Percentiles rank a stretch among this genome's conserved stretches.
Conservation (phyloP, 2,113 vertebrate genomes). For the Nerophis lumbriciformis region DNA sequence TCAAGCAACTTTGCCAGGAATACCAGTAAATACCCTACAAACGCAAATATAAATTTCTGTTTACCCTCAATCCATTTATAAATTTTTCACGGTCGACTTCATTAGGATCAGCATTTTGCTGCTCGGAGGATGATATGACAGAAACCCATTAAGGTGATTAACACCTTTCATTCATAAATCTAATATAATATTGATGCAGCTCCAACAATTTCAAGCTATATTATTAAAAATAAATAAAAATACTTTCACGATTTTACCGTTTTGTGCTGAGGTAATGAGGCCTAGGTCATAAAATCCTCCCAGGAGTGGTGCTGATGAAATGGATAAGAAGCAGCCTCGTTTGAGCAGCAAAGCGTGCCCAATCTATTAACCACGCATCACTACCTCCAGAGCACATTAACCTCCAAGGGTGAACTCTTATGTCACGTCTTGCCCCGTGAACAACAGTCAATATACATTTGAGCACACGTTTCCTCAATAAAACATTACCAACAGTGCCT, state of each 20-base stretch:
- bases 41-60: background rate
- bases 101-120: background rate
- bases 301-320: slow-evolving; percentile 4
- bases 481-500: background rate
- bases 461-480: background rate
- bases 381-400: slow-evolving; percentile 2
- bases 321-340: slow-evolving; percentile 6
- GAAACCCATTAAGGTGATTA: slow-evolving; percentile 1
- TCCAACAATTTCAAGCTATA: slow-evolving; percentile 4
- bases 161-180: background rate
- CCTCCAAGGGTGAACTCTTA: background rate
- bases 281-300: slow-evolving; percentile 5
- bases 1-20: background rate
- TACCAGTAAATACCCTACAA: no score
- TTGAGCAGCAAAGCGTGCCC: background rate
- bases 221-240: background rate
- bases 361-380: background rate
- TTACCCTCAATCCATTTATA: background rate
- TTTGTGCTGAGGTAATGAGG: slow-evolving; percentile 5
- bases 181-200: background rate
- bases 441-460: slow-evolving; percentile 1
- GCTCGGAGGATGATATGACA: background rate
- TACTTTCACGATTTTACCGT: slow-evolving; percentile 1
- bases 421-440: background rate
- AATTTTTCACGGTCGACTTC: background rate